These are phyloP conservation scores for Tachypleus tridentatus DNA, from an alignment of 1,140 invertebrate genomes.

Conservation along the genomic window DNA sequence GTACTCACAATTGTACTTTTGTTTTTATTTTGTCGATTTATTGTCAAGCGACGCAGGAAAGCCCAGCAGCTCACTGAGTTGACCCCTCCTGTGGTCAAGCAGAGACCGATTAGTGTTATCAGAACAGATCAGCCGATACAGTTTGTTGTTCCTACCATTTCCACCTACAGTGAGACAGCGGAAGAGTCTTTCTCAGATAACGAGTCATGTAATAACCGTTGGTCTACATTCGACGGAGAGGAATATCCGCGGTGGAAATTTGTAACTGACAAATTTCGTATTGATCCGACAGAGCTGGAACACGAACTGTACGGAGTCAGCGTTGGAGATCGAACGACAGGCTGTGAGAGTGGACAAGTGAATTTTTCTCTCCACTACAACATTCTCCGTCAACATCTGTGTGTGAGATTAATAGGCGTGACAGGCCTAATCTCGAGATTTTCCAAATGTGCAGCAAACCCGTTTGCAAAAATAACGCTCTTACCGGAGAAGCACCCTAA, in stretches of 20 bases:
- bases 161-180: conserved; percentile 13
- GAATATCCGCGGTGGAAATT: not conserved
- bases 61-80: too few relatives aligned
- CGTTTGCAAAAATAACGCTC: conserved; percentile 20
- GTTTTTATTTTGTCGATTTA: too few relatives aligned
- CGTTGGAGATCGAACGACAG: conserved; percentile 5
- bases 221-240: not conserved
- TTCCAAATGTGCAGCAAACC: conserved; percentile 17
- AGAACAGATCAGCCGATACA: conserved; percentile 17
- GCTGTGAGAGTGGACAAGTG: conserved; percentile 12
- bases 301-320: conserved; percentile 12
- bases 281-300: conserved; percentile 16
- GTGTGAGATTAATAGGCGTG: conserved; percentile 20
- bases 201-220: conserved; percentile 11
- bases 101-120: too few relatives aligned
- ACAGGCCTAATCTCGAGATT: conserved; percentile 18
- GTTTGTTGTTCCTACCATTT: conserved; percentile 22
- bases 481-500: conserved; percentile 22
- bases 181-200: conserved; percentile 18
- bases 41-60: too few relatives aligned
- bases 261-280: conserved; percentile 4
- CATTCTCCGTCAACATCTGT: conserved; percentile 13
- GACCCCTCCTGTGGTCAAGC: too few relatives aligned
- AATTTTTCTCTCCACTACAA: conserved; percentile 20
- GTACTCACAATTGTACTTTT: too few relatives aligned